Conservation (phyloP, 2,797 vertebrate genomes). For the Acestrorhynchus altus region DNA sequence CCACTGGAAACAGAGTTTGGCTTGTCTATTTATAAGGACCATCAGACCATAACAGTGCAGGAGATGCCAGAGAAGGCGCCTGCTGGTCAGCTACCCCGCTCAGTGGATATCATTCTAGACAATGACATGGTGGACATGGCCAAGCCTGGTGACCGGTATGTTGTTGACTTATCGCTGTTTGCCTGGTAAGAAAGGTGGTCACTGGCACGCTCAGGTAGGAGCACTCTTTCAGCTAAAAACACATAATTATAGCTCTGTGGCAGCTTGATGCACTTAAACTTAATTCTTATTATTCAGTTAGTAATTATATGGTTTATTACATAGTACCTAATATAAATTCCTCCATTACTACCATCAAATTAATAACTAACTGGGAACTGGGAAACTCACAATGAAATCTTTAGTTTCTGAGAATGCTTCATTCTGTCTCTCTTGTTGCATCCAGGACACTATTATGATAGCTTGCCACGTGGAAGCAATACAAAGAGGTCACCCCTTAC, state of each 20-base stretch:
- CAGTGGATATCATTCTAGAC: conserved; percentile 93
- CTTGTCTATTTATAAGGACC: conserved; percentile 93
- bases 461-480: conserved; percentile 94
- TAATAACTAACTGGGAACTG: too few relatives aligned
- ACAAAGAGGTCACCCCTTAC: conserved; percentile 85
- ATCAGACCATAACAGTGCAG: conserved; percentile 96
- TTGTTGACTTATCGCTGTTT: conserved; percentile 95
- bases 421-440: neutral
- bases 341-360: neutral
- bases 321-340: neutral
- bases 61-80: conserved; percentile 99
- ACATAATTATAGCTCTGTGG: neutral
- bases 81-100: conserved; percentile 94
- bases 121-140: conserved; percentile 92
- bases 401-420: too few relatives aligned
- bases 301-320: neutral
- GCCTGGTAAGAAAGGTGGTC: conserved; percentile 92
- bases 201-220: conserved; percentile 93
- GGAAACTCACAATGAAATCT: too few relatives aligned
- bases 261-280: neutral
- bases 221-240: neutral
- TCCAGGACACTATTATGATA: conserved; percentile 92
- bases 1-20: conserved; percentile 96
- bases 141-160: conserved; percentile 94
- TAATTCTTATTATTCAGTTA: neutral